A percentile compares a stretch with the other conserved stretches of the same genome.
Evolutionary conservation across 2,888 invertebrate genomes (phyloP).

Genomic region (Tiphia femorata): DNA sequence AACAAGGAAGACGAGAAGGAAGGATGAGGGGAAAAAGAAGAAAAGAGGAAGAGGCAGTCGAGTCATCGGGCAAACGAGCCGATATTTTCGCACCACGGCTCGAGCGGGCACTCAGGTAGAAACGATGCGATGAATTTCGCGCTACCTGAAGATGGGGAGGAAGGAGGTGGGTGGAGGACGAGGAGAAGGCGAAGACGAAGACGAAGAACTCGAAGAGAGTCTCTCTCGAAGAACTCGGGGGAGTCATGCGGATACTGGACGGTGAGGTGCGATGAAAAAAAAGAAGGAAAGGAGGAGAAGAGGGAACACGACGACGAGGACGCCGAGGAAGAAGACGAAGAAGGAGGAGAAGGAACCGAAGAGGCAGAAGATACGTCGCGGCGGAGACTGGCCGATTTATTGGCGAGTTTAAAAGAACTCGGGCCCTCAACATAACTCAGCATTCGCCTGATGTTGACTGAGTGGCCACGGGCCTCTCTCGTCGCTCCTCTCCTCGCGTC

Average conservation of each 20-base stretch:
- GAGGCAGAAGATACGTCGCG: conserved; percentile 22
- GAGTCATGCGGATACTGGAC: no score
- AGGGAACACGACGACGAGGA: conserved; percentile 9
- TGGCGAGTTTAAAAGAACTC: conserved; percentile 62
- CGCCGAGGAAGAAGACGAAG: conserved; percentile 7
- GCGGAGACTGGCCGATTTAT: conserved; percentile 54
- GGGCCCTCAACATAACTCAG: conserved; percentile 63
- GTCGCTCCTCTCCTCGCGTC: no score
- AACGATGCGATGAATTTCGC: conserved; percentile 37
- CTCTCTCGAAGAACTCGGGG: no score
- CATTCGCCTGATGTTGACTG: conserved; percentile 58
- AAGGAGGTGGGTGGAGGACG: not conserved
- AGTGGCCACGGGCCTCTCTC: no score
- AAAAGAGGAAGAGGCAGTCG: conserved; percentile 46
- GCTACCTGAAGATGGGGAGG: conserved; percentile 39
- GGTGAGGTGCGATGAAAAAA: conserved; percentile 11
- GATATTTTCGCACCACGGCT: conserved; percentile 60
- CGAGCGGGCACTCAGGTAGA: conserved; percentile 22
- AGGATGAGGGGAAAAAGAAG: conserved; percentile 13
- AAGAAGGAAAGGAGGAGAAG: conserved; percentile 13
- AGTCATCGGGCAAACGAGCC: conserved; percentile 63
- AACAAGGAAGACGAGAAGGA: conserved; percentile 2
- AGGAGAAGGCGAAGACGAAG: conserved; percentile 21
- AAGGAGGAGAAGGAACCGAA: conserved; percentile 1
- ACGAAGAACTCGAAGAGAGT: not conserved